Evolutionary conservation across 2,888 invertebrate genomes (phyloP), one percentile per base, ranked within the genome.

Genomic region (Dusona sp.): DNA sequence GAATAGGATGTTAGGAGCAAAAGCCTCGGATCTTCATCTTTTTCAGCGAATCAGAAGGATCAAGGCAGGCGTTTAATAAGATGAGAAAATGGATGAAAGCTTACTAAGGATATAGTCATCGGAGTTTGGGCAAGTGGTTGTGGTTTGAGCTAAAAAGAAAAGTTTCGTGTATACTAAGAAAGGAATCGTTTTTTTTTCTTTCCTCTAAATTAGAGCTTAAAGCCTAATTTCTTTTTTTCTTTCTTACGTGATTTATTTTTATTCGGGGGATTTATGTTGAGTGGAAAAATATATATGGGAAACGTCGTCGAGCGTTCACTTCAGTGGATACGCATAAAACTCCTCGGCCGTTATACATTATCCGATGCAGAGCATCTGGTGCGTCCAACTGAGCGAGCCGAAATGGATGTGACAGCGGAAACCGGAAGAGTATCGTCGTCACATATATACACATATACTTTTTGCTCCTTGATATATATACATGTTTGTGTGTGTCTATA

Each of bases 41-140:
- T 57, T 57, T 22, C n/a, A 74, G 38, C 38, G 33, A 54, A 79
- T 67, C 68, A 84, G 64, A 74, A 48, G 83, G 84, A 88, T 88
- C 86, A 72, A 87, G 88, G 79, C 78, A 82, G 77, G 84, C 84
- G 85, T 89, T 90, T 89, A 90, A 90, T 90, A 88, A 89, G 81
- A 82, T 78, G 72, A 74, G 78, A 80, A 86, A 87, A 88, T 75
- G 45, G 83, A 84, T 74, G 64, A 72, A 57, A 61, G 57, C 22
- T 51, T 54, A 61, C 33, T 51, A 65, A 74, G 77, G 67, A 61
- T 61, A 54, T 67, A 57, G 7, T 61, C 29, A 42, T 45, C 42
- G 16, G 19, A 65, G 54, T 42, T 51, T 22, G 16, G 42, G 48
- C 51, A 33, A 36, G 11, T n/a, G 16, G 33, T 29, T 78, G 48